phyloP scores from a whole-genome alignment of 2,888 invertebrate species.

The Rhamnusium bicolor region DNA sequence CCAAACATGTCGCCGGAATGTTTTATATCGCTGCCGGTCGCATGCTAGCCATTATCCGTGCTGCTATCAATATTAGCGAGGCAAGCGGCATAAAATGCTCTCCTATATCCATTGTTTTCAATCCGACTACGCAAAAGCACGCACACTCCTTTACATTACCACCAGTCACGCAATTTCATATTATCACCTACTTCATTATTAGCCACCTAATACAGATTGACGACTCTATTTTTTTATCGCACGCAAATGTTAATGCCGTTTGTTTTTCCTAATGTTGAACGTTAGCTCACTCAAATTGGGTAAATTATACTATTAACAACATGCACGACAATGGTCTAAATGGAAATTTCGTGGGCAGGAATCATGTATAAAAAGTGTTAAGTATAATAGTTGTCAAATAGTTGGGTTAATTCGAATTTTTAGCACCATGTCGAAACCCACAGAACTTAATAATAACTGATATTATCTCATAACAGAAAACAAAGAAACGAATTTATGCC shows the following conservation, averaged over 20 bases:
- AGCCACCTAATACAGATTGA: conserved; percentile 49
- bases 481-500: too few species aligned
- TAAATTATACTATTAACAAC: conserved; percentile 17
- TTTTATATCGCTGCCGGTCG: conserved; percentile 39
- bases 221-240: conserved; percentile 53
- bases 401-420: background rate
- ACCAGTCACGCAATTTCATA: conserved; percentile 52
- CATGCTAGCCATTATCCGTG: conserved; percentile 42
- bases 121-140: conserved; percentile 50
- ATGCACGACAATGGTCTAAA: background rate
- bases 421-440: too few species aligned
- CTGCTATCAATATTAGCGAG: conserved; percentile 42
- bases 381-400: background rate
- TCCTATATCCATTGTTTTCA: conserved; percentile 40
- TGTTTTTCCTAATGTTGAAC: conserved; percentile 8
- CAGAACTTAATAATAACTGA: too few species aligned
- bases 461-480: too few species aligned
- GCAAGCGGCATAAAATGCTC: conserved; percentile 38
- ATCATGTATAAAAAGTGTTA: background rate
- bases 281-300: background rate
- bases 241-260: background rate
- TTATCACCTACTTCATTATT: conserved; percentile 58
- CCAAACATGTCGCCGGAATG: conserved; percentile 49
- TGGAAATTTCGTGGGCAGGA: conserved; percentile 4
- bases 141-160: conserved; percentile 43